These are phyloP conservation scores for Serranus cabrilla DNA, from an alignment of 2,797 vertebrate species.

Conservation along the genomic window DNA sequence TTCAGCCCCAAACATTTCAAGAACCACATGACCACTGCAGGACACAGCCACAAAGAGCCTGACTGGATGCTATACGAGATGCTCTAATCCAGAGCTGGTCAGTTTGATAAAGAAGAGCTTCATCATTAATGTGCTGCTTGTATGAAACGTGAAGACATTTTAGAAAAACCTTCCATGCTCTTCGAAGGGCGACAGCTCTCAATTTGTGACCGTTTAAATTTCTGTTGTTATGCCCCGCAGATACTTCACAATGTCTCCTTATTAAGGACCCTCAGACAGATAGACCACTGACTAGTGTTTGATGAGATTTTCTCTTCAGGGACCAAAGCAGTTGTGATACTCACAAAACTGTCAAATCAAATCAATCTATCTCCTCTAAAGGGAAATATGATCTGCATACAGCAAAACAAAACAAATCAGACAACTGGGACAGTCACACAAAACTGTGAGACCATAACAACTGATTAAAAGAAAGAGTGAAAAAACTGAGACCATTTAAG, in stretches of 20 bases:
- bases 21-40: constrained; percentile 11
- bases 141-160: constrained; percentile 14
- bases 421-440: constrained; percentile 13
- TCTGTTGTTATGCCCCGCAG: constrained; percentile 2
- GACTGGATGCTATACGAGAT: neutral
- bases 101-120: neutral
- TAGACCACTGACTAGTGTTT: constrained; percentile 33
- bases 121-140: neutral
- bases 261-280: constrained; percentile 41
- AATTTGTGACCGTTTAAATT: constrained; percentile 17
- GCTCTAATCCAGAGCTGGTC: neutral
- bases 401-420: constrained; percentile 34
- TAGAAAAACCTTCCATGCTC: neutral
- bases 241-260: constrained; percentile 1
- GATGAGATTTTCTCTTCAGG: constrained; percentile 48
- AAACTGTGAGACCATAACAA: constrained; percentile 14
- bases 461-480: neutral
- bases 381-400: constrained; percentile 37
- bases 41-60: constrained; percentile 5
- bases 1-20: constrained; percentile 35
- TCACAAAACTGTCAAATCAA: constrained; percentile 46
- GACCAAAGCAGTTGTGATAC: constrained; percentile 13
- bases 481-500: neutral
- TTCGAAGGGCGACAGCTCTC: constrained; percentile 1
- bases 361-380: constrained; percentile 39